phyloP scores from a whole-genome alignment of 1,140 invertebrate genomes.

The Stenopsyche tienmushanensis region DNA sequence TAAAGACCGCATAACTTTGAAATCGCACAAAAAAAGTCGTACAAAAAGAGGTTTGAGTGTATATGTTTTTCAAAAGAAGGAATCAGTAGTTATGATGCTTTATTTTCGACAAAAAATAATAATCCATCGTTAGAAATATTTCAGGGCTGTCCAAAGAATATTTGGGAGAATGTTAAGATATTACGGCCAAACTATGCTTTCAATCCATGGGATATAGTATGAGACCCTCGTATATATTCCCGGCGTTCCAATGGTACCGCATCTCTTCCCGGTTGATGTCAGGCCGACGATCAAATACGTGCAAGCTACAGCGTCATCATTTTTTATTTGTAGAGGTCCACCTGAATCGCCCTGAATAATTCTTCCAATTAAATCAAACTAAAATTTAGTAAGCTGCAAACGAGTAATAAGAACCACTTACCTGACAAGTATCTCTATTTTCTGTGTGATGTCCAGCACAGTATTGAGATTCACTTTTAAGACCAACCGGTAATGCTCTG shows the following conservation, averaged over 20 bases:
- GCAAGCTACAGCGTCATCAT: slow-evolving; percentile 46
- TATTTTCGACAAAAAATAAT: too few relatives aligned
- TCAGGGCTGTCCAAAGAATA: background rate
- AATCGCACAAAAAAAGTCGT: too few relatives aligned
- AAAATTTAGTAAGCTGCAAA: background rate
- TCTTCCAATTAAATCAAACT: background rate
- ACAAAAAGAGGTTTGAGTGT: too few relatives aligned
- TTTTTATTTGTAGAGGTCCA: slow-evolving; percentile 52
- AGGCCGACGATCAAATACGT: slow-evolving; percentile 53
- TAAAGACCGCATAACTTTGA: too few relatives aligned
- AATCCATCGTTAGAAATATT: too few relatives aligned
- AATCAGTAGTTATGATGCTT: too few relatives aligned
- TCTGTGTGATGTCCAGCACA: background rate
- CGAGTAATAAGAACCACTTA: background rate
- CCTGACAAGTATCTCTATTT: background rate
- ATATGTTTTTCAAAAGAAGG: too few relatives aligned
- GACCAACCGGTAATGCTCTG: background rate
- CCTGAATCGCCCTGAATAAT: slow-evolving; percentile 60
- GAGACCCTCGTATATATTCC: slow-evolving; percentile 62
- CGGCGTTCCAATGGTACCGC: slow-evolving; percentile 54
- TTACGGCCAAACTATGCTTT: slow-evolving; percentile 53
- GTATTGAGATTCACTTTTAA: background rate
- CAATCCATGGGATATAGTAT: slow-evolving; percentile 62
- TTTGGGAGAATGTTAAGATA: background rate
- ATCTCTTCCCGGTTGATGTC: slow-evolving; percentile 57